These are phyloP conservation scores for Tetragonula carbonaria DNA, from an alignment of 2,888 invertebrate genomes.

Conservation along the genomic window DNA sequence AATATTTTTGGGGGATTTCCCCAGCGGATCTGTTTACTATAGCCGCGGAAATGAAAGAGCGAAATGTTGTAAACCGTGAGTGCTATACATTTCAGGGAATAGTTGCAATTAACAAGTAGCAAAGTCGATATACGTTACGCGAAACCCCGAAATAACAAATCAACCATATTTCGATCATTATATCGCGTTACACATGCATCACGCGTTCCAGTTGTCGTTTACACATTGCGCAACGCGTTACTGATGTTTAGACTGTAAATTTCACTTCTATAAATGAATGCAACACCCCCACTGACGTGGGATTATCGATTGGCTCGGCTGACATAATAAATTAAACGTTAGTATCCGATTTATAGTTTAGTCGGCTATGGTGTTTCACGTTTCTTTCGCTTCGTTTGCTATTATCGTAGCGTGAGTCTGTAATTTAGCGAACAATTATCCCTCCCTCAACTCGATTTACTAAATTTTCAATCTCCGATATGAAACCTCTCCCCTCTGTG, in stretches of 20 bases:
- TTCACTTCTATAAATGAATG: constrained; percentile 3
- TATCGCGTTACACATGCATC: neutral
- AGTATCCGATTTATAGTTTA: neutral
- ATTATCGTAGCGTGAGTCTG: neutral
- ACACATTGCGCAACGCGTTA: neutral
- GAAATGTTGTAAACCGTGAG: neutral
- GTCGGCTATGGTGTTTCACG: neutral
- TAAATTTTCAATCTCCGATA: no score
- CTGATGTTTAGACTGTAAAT: neutral
- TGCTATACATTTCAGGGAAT: neutral
- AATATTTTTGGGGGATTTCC: neutral
- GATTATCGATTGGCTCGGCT: neutral
- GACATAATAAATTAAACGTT: neutral
- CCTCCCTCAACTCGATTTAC: no score
- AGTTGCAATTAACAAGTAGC: neutral
- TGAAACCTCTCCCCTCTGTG: no score
- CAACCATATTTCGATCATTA: neutral
- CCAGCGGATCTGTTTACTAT: neutral
- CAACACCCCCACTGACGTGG: neutral
- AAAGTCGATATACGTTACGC: neutral
- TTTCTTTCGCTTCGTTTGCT: neutral
- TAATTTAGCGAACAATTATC: no score
- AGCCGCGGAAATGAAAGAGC: neutral
- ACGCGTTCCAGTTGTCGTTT: neutral
- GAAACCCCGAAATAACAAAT: neutral